A percentile compares a stretch with the other conserved stretches of the same genome.
phyloP scores from a whole-genome alignment of 2,797 vertebrate genomes.

The Nannoperca australis region DNA sequence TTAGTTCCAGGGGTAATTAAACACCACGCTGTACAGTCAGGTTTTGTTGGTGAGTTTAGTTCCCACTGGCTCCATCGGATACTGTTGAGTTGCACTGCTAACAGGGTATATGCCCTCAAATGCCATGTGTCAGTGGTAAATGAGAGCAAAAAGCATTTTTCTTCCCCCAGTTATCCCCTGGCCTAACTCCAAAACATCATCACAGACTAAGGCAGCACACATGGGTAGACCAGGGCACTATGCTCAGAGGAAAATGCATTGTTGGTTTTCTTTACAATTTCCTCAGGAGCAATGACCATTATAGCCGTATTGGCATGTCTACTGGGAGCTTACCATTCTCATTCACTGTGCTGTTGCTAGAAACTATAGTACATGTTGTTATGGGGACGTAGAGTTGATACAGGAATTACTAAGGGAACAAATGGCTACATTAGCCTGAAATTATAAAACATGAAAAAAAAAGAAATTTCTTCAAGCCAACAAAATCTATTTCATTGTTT shows the following conservation, averaged over 20 bases:
- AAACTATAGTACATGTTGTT: slow-evolving; percentile 43
- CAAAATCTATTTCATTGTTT: background rate
- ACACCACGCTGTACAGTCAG: slow-evolving; percentile 25
- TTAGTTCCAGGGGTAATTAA: slow-evolving; percentile 59
- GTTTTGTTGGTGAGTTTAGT: slow-evolving; percentile 38
- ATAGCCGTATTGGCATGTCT: slow-evolving; percentile 71
- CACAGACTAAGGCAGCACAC: slow-evolving; percentile 63
- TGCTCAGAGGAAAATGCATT: slow-evolving; percentile 70
- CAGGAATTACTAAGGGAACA: slow-evolving; percentile 35
- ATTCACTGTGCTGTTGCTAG: slow-evolving; percentile 51
- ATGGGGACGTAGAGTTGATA: slow-evolving; percentile 26
- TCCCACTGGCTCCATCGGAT: slow-evolving; percentile 61
- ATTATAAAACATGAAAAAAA: slow-evolving; percentile 6
- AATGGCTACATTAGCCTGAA: slow-evolving; percentile 52
- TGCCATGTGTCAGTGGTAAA: slow-evolving; percentile 66
- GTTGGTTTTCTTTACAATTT: slow-evolving; percentile 77
- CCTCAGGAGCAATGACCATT: slow-evolving; percentile 70
- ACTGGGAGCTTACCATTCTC: slow-evolving; percentile 59
- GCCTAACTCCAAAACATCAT: slow-evolving; percentile 75
- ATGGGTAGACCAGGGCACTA: slow-evolving; percentile 51
- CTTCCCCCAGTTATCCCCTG: slow-evolving; percentile 67
- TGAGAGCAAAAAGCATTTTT: slow-evolving; percentile 70
- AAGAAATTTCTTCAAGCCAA: background rate
- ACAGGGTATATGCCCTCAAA: slow-evolving; percentile 68
- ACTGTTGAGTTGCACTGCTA: slow-evolving; percentile 59